Evolutionary conservation across 2,113 vertebrate species (phyloP).

Genomic region (Zapornia atra): DNA sequence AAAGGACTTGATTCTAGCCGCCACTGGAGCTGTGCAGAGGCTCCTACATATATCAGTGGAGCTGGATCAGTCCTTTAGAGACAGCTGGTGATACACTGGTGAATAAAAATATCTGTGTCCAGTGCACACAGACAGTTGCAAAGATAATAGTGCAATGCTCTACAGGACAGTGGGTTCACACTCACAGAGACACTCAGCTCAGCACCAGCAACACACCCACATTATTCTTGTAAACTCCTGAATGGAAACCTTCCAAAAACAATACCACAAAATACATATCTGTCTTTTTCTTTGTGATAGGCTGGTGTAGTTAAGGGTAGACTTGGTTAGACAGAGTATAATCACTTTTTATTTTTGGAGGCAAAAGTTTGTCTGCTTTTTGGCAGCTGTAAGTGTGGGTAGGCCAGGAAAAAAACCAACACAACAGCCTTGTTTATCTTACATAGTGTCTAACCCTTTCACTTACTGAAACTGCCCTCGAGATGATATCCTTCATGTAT

Average conservation of each 20-base stretch:
- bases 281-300: constrained; percentile 44
- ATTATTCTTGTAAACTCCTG: constrained; percentile 45
- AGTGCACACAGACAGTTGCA: not conserved
- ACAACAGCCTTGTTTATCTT: constrained; percentile 39
- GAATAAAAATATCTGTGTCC: not conserved
- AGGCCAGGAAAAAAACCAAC: constrained; percentile 4
- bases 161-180: not conserved
- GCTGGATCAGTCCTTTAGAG: not conserved
- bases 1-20: not conserved
- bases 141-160: not conserved
- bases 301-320: constrained; percentile 60
- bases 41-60: not conserved
- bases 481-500: constrained; percentile 24
- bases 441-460: constrained; percentile 30
- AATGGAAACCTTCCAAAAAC: constrained; percentile 66
- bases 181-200: not conserved
- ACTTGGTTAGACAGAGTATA: constrained; percentile 72
- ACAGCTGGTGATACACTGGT: not conserved
- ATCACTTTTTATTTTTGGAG: constrained; percentile 79
- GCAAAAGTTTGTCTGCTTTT: constrained; percentile 55
- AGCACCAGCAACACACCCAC: constrained; percentile 11
- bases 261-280: constrained; percentile 69
- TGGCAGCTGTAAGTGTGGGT: constrained; percentile 59
- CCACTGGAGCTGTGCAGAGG: not conserved
- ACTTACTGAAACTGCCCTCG: constrained; percentile 48